Evolutionary conservation across 2,113 vertebrate genomes (phyloP).

Genomic region (Psilopogon haemacephalus): DNA sequence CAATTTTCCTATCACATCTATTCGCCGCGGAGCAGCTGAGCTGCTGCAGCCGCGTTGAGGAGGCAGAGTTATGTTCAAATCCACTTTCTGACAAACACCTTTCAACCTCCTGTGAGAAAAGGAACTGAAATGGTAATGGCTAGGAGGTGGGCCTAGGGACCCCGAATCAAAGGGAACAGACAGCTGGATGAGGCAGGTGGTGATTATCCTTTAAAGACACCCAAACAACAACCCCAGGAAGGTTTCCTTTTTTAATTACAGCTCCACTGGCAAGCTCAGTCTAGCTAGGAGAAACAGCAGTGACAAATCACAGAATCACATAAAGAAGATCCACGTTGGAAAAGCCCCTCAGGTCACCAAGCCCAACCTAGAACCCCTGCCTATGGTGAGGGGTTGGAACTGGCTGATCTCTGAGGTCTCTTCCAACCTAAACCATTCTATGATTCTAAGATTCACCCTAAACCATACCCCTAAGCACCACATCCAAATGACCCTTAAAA

Average conservation of each 20-base stretch:
- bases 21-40: constrained; percentile 41
- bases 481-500: no score
- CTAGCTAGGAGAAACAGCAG: background rate
- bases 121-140: constrained; percentile 45
- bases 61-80: constrained; percentile 59
- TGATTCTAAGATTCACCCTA: no score
- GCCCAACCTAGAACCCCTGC: no score
- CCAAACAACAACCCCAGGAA: background rate
- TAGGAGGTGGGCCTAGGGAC: background rate
- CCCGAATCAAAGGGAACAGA: constrained; percentile 29
- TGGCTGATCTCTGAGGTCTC: no score
- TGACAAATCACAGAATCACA: no score
- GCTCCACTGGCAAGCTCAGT: background rate
- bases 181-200: constrained; percentile 1
- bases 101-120: constrained; percentile 45
- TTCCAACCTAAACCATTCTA: no score
- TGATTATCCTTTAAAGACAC: background rate
- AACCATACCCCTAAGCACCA: no score
- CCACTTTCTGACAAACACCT: constrained; percentile 62
- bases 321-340: no score
- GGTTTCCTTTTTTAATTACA: constrained; percentile 10
- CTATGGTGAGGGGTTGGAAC: no score
- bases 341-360: no score
- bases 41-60: constrained; percentile 51
- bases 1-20: constrained; percentile 55